Conservation (phyloP, 1,140 invertebrate species). For the Ctenoplectra terminalis region DNA sequence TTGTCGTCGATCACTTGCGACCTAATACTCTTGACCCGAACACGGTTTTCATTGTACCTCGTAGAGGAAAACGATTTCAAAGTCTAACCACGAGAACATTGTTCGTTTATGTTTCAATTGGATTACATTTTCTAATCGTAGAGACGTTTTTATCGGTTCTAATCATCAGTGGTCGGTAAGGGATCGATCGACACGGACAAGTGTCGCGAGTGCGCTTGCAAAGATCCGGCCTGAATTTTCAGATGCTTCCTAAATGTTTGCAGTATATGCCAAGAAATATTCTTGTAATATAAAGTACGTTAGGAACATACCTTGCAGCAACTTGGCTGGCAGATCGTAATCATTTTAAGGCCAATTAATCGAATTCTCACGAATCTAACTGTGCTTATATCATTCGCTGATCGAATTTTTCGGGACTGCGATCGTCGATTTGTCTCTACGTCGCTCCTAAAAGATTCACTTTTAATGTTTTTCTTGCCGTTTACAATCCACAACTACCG, state of each 20-base stretch:
- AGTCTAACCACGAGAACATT: too few relatives aligned
- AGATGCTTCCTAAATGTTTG: conserved; percentile 67
- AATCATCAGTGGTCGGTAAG: not conserved
- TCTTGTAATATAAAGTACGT: conserved; percentile 61
- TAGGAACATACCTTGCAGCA: conserved; percentile 60
- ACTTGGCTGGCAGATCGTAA: conserved; percentile 48
- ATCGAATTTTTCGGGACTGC: conserved; percentile 7
- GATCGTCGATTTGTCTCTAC: conserved; percentile 18
- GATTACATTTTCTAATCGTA: too few relatives aligned
- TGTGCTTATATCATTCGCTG: conserved; percentile 63
- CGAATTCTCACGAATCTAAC: conserved; percentile 27
- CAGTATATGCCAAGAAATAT: conserved; percentile 59
- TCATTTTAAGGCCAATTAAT: conserved; percentile 51
- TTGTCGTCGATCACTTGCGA: conserved; percentile 13
- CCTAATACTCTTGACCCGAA: too few relatives aligned
- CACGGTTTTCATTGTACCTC: not conserved
- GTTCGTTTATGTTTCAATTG: too few relatives aligned
- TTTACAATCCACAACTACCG: not conserved
- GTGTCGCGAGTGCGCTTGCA: conserved; percentile 16
- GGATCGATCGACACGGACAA: not conserved
- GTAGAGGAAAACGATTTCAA: too few relatives aligned
- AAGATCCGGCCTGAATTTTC: conserved; percentile 33
- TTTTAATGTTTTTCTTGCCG: not conserved
- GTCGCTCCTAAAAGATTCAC: not conserved
- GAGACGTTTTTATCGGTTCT: too few relatives aligned